Conservation (phyloP, 2,797 vertebrate genomes). For the Oreochromis grahami region DNA sequence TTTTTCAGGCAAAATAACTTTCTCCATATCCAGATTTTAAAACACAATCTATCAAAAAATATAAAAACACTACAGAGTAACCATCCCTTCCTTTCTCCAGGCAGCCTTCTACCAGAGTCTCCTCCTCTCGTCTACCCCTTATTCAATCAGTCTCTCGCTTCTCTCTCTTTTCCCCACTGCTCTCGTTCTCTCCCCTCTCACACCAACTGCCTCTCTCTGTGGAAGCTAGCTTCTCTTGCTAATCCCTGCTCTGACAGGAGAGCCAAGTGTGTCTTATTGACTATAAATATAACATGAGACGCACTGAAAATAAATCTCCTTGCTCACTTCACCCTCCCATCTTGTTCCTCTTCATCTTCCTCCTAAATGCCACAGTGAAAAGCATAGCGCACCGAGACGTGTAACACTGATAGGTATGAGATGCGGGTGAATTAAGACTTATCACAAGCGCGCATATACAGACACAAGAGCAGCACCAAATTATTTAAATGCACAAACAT, state of each 20-base stretch:
- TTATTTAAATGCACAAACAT: slow-evolving; percentile 34
- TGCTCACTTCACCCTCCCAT: slow-evolving; percentile 39
- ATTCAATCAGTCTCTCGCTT: slow-evolving; percentile 7
- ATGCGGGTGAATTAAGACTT: slow-evolving; percentile 28
- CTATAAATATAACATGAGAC: slow-evolving; percentile 85
- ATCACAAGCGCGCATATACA: neutral
- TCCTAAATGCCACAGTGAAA: slow-evolving; percentile 59
- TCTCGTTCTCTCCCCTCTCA: slow-evolving; percentile 29
- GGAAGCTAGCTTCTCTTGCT: slow-evolving; percentile 69
- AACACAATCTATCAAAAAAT: neutral
- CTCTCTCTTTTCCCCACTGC: slow-evolving; percentile 15
- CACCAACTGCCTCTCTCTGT: slow-evolving; percentile 34
- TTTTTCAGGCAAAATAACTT: neutral
- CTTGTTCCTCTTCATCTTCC: slow-evolving; percentile 51
- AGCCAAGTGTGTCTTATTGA: slow-evolving; percentile 81
- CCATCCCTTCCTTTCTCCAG: neutral
- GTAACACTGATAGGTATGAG: slow-evolving; percentile 16
- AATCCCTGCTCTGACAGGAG: slow-evolving; percentile 76
- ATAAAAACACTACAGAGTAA: neutral
- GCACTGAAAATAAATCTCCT: slow-evolving; percentile 75
- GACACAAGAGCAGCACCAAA: slow-evolving; percentile 19
- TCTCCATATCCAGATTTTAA: neutral
- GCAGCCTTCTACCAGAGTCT: neutral
- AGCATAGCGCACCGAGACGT: slow-evolving; percentile 23
- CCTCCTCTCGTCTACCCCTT: slow-evolving; percentile 71